Evolutionary conservation across 2,797 vertebrate genomes (phyloP).

Genomic region (Sebastes hopkinsi): DNA sequence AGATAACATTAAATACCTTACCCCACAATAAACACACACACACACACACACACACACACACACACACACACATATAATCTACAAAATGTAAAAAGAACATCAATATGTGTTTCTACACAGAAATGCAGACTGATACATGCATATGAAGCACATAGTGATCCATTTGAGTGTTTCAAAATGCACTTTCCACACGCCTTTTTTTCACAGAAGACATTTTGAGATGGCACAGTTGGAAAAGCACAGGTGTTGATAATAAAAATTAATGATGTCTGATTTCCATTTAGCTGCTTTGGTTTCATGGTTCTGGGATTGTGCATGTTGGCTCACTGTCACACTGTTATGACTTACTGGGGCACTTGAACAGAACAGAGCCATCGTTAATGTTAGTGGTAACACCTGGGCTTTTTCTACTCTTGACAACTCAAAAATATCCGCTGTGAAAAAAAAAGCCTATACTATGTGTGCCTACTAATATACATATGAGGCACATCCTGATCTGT

Average conservation of each 20-base stretch:
- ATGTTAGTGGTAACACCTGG: neutral
- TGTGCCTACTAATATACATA: neutral
- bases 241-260: neutral
- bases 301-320: neutral
- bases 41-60: too few relatives aligned
- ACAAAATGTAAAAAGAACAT: neutral
- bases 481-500: neutral
- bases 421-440: neutral
- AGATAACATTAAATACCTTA: neutral
- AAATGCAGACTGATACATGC: neutral
- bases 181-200: neutral
- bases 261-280: neutral
- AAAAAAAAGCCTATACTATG: neutral
- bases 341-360: neutral
- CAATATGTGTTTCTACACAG: neutral
- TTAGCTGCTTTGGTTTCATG: neutral
- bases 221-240: neutral
- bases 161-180: neutral
- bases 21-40: neutral
- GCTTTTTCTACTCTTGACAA: neutral
- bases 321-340: neutral
- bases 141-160: neutral
- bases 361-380: neutral
- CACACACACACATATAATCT: neutral
- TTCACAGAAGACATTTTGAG: neutral